Evolutionary conservation across 2,888 invertebrate genomes (phyloP).

Genomic region (Oscheius onirici): DNA sequence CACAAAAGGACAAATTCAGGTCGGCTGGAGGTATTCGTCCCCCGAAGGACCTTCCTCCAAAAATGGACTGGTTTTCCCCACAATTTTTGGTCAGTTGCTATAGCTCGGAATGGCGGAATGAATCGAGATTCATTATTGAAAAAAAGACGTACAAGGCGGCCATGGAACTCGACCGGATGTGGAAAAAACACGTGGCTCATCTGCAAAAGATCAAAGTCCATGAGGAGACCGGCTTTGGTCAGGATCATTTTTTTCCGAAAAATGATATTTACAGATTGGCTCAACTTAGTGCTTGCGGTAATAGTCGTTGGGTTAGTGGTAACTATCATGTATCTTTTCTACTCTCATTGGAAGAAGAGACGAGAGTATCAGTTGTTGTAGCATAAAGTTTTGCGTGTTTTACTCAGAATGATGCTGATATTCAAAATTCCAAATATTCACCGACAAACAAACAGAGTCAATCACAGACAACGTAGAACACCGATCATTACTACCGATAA

Average conservation of each 20-base stretch:
- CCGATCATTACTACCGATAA: no score
- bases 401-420: no score
- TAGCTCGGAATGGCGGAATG: not conserved
- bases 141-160: not conserved
- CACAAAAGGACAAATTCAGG: not conserved
- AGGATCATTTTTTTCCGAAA: not conserved
- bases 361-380: constrained; percentile 2
- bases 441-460: no score
- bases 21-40: not conserved
- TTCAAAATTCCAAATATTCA: no score
- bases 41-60: not conserved
- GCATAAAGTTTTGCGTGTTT: no score
- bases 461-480: no score
- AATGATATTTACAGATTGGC: not conserved
- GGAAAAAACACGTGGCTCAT: not conserved
- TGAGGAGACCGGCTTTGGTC: not conserved
- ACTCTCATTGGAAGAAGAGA: not conserved
- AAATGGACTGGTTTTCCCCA: not conserved
- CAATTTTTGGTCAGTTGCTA: not conserved
- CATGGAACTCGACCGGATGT: not conserved
- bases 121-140: not conserved
- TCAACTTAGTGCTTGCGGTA: not conserved
- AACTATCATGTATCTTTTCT: not conserved
- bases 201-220: not conserved
- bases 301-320: not conserved